Conservation (phyloP, 2,113 vertebrate genomes). For the Archilochus colubris region DNA sequence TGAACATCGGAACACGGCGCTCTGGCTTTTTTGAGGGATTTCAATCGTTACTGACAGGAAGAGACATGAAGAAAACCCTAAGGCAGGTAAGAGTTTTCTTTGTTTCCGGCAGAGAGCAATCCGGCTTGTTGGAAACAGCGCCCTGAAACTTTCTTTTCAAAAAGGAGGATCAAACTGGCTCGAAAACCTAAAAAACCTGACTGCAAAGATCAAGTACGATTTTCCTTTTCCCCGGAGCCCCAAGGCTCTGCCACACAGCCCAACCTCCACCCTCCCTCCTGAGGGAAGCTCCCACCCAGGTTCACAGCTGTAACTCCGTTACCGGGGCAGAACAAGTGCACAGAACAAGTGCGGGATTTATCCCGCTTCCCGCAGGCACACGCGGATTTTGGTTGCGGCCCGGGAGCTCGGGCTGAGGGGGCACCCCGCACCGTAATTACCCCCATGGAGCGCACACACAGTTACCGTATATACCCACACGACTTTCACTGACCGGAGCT, state of each 20-base stretch:
- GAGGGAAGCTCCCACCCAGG: neutral
- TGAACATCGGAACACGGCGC: neutral
- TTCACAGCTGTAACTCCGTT: accelerated
- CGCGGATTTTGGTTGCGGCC: no score
- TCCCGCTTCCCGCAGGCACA: neutral
- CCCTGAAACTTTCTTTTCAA: neutral
- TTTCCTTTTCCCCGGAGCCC: neutral
- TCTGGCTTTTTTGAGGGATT: neutral
- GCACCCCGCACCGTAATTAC: no score
- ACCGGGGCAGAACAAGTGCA: neutral
- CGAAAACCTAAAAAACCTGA: neutral
- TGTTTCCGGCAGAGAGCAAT: neutral
- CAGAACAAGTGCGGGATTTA: neutral
- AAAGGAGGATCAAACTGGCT: neutral
- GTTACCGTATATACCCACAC: neutral
- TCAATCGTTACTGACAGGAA: neutral
- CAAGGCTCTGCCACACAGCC: neutral
- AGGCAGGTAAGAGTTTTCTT: neutral
- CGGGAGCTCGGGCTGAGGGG: neutral
- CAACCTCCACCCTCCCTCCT: no score
- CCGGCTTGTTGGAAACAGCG: neutral
- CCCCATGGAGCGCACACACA: accelerated
- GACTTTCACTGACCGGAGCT: accelerated
- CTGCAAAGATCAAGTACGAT: accelerated
- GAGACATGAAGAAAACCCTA: neutral